phyloP scores from a whole-genome alignment of 92 coral and sea anemone species.

The Parazoanthus atlanticus region DNA sequence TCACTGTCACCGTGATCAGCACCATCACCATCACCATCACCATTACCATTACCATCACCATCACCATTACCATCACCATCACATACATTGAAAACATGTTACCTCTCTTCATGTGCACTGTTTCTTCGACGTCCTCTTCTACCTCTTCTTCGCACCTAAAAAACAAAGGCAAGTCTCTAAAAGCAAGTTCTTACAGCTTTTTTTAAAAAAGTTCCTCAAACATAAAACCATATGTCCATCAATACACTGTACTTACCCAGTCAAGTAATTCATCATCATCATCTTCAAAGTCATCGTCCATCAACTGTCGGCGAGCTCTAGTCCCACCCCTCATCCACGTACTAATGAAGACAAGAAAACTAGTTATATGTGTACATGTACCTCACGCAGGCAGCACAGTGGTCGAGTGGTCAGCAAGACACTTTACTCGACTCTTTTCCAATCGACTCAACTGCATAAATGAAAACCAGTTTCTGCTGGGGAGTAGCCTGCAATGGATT shows the following conservation, averaged over 20 bases:
- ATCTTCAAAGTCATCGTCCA: constrained; percentile 67
- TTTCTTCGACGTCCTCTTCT: constrained; percentile 70
- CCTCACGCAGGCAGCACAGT: not conserved
- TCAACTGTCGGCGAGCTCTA: constrained; percentile 52
- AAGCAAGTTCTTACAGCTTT: not conserved
- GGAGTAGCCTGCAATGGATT: too few species aligned
- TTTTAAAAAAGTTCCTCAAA: not conserved
- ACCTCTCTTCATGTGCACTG: constrained; percentile 73
- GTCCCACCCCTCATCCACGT: constrained; percentile 61
- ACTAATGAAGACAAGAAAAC: not conserved
- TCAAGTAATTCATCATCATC: constrained; percentile 58
- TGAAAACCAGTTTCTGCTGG: too few species aligned
- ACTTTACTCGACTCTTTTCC: too few species aligned
- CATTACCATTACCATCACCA: not conserved
- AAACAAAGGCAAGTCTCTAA: constrained; percentile 11
- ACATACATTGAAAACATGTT: not conserved
- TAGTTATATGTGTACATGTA: too few species aligned
- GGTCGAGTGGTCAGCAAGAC: not conserved
- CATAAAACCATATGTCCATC: not conserved
- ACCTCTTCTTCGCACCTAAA: constrained; percentile 43
- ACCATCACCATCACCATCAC: not conserved
- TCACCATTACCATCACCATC: not conserved
- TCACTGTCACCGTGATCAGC: not conserved
- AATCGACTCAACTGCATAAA: too few species aligned
- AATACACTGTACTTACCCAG: constrained; percentile 40